These are phyloP conservation scores for Chironex yamaguchii DNA, from an alignment of 30 jellyfish, hydroid and myxozoan species.

Conservation along the genomic window DNA sequence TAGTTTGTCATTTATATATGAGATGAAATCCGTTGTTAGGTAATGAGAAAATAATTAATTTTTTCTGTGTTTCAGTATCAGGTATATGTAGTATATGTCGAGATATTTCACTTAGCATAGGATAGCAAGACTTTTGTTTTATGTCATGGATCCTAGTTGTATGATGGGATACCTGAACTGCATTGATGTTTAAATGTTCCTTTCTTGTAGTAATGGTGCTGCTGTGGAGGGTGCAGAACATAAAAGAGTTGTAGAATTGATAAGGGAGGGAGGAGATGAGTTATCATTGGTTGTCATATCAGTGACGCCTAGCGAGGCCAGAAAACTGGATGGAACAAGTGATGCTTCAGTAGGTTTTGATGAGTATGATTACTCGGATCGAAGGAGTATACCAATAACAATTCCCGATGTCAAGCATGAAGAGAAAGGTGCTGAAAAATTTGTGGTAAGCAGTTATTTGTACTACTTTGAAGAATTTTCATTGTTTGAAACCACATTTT, in stretches of 20 bases:
- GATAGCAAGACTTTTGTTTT: too few relatives aligned
- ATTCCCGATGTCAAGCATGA: conserved; percentile 87
- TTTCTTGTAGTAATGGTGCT: conserved; percentile 69
- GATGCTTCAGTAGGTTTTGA: conserved; percentile 77
- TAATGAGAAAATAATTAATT: too few relatives aligned
- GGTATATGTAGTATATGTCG: too few relatives aligned
- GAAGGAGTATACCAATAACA: conserved; percentile 86
- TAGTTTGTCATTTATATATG: too few relatives aligned
- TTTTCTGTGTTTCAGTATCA: too few relatives aligned
- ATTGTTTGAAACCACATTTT: too few relatives aligned
- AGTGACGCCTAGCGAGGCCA: conserved; percentile 98
- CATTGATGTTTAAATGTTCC: not conserved
- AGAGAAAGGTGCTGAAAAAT: conserved; percentile 94
- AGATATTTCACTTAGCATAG: too few relatives aligned
- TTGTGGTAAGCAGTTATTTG: conserved; percentile 76
- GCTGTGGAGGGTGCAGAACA: conserved; percentile 98
- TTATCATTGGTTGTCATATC: conserved; percentile 82
- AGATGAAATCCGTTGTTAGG: too few relatives aligned
- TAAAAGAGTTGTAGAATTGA: conserved; percentile 93
- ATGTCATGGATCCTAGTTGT: too few relatives aligned
- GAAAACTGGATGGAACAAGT: conserved; percentile 93
- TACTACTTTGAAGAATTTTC: too few relatives aligned
- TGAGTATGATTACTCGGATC: conserved; percentile 78
- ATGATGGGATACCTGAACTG: too few relatives aligned
- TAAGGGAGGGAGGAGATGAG: conserved; percentile 86